Conservation (phyloP, 64 coral and sea anemone genomes). For the Stichodactyla helianthus region DNA sequence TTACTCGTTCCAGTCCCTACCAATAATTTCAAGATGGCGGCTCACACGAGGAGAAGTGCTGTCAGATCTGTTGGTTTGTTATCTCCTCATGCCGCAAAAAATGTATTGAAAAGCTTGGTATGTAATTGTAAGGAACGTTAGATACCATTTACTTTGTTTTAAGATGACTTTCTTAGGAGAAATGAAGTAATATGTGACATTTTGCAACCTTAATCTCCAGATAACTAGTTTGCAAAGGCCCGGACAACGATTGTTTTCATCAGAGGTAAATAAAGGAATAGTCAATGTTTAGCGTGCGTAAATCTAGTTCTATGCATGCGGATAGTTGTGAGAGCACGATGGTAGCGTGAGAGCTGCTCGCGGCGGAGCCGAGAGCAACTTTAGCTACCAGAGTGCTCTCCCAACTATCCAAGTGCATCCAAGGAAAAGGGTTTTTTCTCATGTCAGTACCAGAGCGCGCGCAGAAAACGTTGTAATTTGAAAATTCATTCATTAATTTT, state of each 20-base stretch:
- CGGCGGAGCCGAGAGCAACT: no score
- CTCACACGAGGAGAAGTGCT: neutral
- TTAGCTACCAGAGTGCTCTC: no score
- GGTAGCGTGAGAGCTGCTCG: no score
- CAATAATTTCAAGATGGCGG: conserved; percentile 10
- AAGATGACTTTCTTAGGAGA: neutral
- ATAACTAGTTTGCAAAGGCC: neutral
- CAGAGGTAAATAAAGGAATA: neutral
- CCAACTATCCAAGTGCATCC: no score
- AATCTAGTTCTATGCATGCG: no score
- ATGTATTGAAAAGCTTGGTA: neutral
- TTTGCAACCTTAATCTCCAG: neutral
- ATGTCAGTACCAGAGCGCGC: no score
- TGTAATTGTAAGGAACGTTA: neutral
- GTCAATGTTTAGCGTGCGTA: no score
- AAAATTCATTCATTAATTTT: no score
- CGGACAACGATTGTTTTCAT: neutral
- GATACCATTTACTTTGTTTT: neutral
- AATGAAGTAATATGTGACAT: neutral
- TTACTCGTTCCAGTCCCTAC: neutral
- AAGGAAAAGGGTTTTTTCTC: no score
- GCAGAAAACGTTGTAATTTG: no score
- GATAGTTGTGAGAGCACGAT: no score
- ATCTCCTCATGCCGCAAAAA: neutral
- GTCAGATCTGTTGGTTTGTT: neutral